Evolutionary conservation across 2,888 invertebrate species (phyloP), one percentile per base, ranked within the genome.

Genomic region (Eupelmus urozonus): DNA sequence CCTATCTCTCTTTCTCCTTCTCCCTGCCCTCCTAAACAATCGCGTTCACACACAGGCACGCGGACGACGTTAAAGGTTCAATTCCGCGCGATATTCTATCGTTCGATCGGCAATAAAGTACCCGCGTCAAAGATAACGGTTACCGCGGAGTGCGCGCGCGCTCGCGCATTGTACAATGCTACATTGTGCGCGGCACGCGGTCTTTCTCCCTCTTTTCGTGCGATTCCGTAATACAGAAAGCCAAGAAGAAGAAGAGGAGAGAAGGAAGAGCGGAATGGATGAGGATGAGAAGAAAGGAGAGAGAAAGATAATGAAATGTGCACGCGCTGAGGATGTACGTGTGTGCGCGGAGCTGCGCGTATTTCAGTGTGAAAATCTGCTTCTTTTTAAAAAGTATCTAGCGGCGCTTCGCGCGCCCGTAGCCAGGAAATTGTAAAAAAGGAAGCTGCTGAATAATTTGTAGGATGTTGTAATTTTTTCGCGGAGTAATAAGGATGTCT

Each of bases 21-120:
- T 34, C n/a, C n/a, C n/a, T n/a, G n/a, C n/a, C 18, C 29, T 62
- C 59, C 55, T 78, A 78, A 73, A 73, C 73, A 78, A 78, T 78
- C 62, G 72, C 78, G 62, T 73, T 73, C 73, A 40, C 67, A 57
- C 45, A 78, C 7, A 34, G 18, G 11, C 16, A 25, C 11, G 20
- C 1, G 9, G 65, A 63, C 74, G 76, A 80, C 80, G 80, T 77
- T 70, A 76, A 80, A 80, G 80, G 73, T 80, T 80, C 80, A 80
- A 80, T 80, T 77, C 55, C 9, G 42, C 57, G 18, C 34, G 49
- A 72, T 66, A 76, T 73, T 67, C 71, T 80, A 80, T 80, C 80
- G 60, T 65, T 53, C 80, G 80, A 80, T 80, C 80, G 80, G 74
- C 76, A 74, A 77, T 80, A 77, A 80, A 80, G 76, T 80, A 74